Evolutionary conservation across 2,113 vertebrate genomes (phyloP).

Genomic region (Onychostruthus taczanowskii): DNA sequence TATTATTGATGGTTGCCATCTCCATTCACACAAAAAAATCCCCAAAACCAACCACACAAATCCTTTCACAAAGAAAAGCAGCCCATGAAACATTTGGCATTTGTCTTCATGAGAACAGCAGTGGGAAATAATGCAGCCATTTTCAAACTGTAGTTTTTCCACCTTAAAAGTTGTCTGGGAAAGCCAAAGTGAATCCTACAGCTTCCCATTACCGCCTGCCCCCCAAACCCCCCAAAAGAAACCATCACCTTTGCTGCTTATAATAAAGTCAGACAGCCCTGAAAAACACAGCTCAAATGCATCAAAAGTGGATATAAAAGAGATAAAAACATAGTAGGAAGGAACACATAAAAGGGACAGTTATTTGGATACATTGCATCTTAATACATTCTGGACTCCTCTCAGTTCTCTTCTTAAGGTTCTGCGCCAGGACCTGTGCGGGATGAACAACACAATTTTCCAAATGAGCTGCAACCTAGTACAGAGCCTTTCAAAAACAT

Average conservation of each 20-base stretch:
- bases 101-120: background rate
- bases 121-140: background rate
- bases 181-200: background rate
- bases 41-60: background rate
- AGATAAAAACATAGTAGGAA: background rate
- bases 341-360: background rate
- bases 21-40: background rate
- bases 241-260: background rate
- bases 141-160: background rate
- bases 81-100: background rate
- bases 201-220: background rate
- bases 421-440: accelerated
- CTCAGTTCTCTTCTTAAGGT: background rate
- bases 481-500: background rate
- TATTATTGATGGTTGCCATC: background rate
- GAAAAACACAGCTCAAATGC: background rate
- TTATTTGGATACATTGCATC: background rate
- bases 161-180: background rate
- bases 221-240: background rate
- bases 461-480: background rate
- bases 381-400: background rate
- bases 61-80: background rate
- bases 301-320: background rate
- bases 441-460: background rate
- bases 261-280: background rate